phyloP scores from a whole-genome alignment of 2,888 invertebrate species.

The Rhamnusium bicolor region DNA sequence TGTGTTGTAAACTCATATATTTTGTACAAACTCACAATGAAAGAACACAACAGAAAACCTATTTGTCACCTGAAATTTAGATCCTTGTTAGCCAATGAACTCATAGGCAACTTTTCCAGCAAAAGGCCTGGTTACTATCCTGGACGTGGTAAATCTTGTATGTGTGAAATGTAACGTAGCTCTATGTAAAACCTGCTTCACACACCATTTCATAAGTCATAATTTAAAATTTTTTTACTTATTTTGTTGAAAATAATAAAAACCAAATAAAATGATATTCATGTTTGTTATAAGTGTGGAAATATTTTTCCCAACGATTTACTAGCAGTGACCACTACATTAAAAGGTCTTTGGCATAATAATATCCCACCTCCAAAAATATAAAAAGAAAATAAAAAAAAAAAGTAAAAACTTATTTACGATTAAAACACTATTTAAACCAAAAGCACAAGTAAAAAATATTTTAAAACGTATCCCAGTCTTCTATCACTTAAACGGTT shows the following conservation, averaged over 20 bases:
- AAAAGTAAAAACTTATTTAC: not conserved
- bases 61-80: not conserved
- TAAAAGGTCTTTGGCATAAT: not conserved
- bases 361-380: not conserved
- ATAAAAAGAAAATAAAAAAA: not conserved
- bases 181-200: too few relatives aligned
- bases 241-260: not conserved
- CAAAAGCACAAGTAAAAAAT: too few relatives aligned
- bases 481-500: not conserved
- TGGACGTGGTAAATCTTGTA: not conserved
- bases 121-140: not conserved
- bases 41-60: not conserved
- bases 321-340: not conserved
- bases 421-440: not conserved
- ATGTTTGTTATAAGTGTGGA: not conserved
- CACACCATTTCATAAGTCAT: too few relatives aligned
- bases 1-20: conserved; percentile 26
- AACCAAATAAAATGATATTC: not conserved
- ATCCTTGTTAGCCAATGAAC: not conserved
- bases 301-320: not conserved
- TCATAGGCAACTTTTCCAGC: not conserved
- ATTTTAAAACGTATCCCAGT: not conserved
- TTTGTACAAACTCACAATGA: conserved; percentile 11
- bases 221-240: too few relatives aligned
- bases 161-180: too few relatives aligned